These are phyloP conservation scores for Thymelicus lineola DNA, from an alignment of 2,888 invertebrate genomes.

Conservation along the genomic window DNA sequence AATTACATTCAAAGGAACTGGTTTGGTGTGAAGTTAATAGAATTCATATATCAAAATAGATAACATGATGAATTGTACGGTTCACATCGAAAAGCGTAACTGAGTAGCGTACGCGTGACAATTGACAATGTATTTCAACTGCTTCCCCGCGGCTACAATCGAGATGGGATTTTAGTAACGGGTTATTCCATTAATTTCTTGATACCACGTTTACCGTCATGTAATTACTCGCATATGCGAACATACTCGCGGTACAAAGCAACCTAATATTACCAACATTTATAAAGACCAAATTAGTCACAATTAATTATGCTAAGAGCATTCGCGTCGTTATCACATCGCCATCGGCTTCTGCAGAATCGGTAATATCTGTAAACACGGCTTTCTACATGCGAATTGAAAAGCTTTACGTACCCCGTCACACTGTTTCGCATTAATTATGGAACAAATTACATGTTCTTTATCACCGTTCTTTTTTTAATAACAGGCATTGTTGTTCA, in stretches of 20 bases:
- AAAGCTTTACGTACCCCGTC: constrained; percentile 78
- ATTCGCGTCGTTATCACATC: constrained; percentile 64
- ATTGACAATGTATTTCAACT: constrained; percentile 69
- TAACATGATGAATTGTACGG: constrained; percentile 18
- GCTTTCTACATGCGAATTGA: constrained; percentile 73
- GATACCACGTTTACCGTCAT: constrained; percentile 33
- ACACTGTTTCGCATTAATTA: constrained; percentile 77
- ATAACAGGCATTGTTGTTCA: constrained; percentile 81
- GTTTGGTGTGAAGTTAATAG: constrained; percentile 12
- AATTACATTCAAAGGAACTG: constrained; percentile 6
- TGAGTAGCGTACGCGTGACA: constrained; percentile 48
- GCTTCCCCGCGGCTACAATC: constrained; percentile 57
- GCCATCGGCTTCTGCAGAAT: constrained; percentile 66
- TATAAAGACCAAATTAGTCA: constrained; percentile 70
- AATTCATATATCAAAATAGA: constrained; percentile 23
- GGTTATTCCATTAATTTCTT: constrained; percentile 46
- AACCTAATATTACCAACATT: constrained; percentile 50
- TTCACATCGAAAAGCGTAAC: constrained; percentile 19
- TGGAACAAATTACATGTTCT: constrained; percentile 78
- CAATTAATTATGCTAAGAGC: constrained; percentile 71
- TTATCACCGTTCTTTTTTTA: constrained; percentile 79
- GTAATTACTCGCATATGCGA: constrained; percentile 31
- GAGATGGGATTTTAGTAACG: constrained; percentile 66
- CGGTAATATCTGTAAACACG: constrained; percentile 66
- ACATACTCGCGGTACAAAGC: constrained; percentile 33